These are phyloP conservation scores for Phortica okadai DNA, from an alignment of 2,888 invertebrate species.

Conservation along the genomic window DNA sequence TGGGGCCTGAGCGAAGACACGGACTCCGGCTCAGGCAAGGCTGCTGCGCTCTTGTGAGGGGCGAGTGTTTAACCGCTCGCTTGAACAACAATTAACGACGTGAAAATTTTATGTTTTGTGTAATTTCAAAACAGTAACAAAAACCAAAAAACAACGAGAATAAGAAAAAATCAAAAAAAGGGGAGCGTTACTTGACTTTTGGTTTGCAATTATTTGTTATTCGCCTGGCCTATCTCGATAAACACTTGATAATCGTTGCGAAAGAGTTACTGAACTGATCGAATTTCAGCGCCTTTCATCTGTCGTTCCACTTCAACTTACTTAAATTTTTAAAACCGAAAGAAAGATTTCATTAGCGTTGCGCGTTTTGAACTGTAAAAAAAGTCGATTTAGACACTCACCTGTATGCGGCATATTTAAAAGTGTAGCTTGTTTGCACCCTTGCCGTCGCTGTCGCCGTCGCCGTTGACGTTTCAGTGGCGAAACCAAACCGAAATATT, in stretches of 20 bases:
- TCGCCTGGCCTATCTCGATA: neutral
- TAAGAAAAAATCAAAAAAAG: too few relatives aligned
- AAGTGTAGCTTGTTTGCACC: neutral
- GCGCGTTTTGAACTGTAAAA: slow-evolving; percentile 1
- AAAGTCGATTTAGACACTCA: slow-evolving; percentile 46
- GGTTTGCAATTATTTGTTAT: slow-evolving; percentile 15
- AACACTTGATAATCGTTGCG: neutral
- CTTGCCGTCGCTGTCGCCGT: slow-evolving; percentile 30
- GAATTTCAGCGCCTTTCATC: slow-evolving; percentile 47
- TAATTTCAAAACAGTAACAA: neutral
- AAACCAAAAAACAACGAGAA: neutral
- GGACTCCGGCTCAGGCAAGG: neutral
- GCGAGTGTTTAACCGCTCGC: neutral
- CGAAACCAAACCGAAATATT: neutral
- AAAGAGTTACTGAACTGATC: slow-evolving; percentile 33
- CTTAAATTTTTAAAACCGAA: slow-evolving; percentile 17
- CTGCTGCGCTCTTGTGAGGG: neutral
- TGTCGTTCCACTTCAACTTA: slow-evolving; percentile 17
- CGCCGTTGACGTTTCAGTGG: slow-evolving; percentile 32
- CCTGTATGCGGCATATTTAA: slow-evolving; percentile 64
- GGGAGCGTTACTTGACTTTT: neutral
- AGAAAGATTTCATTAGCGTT: slow-evolving; percentile 55
- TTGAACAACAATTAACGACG: slow-evolving; percentile 42
- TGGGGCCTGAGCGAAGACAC: neutral
- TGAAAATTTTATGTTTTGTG: slow-evolving; percentile 53